A percentile compares a stretch with the other conserved stretches of the same genome.
phyloP scores from a whole-genome alignment of 2,888 invertebrate genomes.

The Drosophila cracens region DNA sequence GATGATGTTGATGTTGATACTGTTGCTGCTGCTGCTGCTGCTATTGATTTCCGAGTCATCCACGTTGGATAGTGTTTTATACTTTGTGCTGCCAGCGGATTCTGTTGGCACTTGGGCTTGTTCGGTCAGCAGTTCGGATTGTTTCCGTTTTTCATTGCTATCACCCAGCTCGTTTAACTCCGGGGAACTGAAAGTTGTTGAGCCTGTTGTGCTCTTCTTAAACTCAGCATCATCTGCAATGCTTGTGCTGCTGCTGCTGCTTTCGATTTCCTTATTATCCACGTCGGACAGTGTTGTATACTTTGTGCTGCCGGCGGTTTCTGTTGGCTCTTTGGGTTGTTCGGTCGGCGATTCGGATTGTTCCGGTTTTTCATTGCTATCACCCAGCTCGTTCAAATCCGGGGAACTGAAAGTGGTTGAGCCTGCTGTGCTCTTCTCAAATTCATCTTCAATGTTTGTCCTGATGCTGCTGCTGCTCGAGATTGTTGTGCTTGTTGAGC shows the following conservation, averaged over 20 bases:
- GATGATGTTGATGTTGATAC: neutral
- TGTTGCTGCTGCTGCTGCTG: constrained; percentile 5
- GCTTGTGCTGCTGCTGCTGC: constrained; percentile 8
- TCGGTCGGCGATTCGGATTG: neutral
- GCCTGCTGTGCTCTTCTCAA: neutral
- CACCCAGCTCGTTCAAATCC: neutral
- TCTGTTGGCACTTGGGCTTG: neutral
- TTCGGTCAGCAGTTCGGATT: neutral
- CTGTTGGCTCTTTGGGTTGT: neutral
- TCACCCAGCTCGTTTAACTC: constrained; percentile 1
- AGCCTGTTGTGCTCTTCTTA: neutral
- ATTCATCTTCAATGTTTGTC: neutral
- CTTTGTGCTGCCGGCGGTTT: constrained; percentile 6
- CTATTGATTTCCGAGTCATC: constrained; percentile 7
- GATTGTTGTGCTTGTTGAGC: constrained; percentile 5
- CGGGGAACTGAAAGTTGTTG: neutral
- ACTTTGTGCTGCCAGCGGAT: neutral
- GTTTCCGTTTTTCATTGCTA: neutral
- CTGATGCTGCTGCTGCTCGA: neutral
- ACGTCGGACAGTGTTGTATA: constrained; percentile 10
- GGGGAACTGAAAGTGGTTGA: neutral
- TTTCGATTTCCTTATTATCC: constrained; percentile 3
- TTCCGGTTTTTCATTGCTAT: neutral
- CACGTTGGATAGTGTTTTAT: constrained; percentile 1
- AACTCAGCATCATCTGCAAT: neutral